phyloP scores from a whole-genome alignment of 2,888 invertebrate species.

The Philopedon plagiatum region DNA sequence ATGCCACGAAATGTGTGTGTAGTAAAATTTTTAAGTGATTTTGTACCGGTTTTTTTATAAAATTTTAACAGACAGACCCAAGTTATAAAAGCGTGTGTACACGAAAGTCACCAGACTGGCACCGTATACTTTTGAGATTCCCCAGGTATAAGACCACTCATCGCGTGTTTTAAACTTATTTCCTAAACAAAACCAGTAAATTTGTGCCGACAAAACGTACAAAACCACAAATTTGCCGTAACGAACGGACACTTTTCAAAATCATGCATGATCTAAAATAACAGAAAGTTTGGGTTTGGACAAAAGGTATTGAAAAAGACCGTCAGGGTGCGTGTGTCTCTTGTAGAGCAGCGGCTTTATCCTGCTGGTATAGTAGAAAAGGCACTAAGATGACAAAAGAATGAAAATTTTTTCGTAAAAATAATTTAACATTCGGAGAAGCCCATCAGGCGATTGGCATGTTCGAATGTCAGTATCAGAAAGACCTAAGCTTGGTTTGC shows the following conservation, averaged over 20 bases:
- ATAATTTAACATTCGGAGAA: no score
- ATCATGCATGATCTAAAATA: constrained; percentile 26
- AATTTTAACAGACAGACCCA: no score
- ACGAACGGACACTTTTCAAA: constrained; percentile 23
- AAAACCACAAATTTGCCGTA: constrained; percentile 23
- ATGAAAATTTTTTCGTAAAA: no score
- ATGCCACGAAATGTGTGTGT: no score
- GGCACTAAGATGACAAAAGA: no score
- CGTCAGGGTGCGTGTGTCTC: not conserved
- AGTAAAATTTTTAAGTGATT: no score
- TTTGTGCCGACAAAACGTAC: constrained; percentile 13
- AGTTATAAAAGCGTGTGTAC: no score
- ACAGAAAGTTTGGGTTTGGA: constrained; percentile 25
- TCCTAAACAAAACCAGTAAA: not conserved
- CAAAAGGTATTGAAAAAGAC: constrained; percentile 16
- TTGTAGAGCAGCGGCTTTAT: not conserved
- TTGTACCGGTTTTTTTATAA: no score
- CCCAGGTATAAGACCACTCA: not conserved
- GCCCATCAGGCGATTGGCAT: no score
- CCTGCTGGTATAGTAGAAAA: not conserved
- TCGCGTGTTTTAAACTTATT: not conserved
- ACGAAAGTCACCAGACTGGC: not conserved
- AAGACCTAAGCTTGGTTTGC: no score
- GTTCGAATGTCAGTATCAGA: no score
- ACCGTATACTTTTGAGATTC: not conserved